Base-by-base conservation (phyloP, 1,140 invertebrate species). In the Cydia fagiglandana region DNA sequence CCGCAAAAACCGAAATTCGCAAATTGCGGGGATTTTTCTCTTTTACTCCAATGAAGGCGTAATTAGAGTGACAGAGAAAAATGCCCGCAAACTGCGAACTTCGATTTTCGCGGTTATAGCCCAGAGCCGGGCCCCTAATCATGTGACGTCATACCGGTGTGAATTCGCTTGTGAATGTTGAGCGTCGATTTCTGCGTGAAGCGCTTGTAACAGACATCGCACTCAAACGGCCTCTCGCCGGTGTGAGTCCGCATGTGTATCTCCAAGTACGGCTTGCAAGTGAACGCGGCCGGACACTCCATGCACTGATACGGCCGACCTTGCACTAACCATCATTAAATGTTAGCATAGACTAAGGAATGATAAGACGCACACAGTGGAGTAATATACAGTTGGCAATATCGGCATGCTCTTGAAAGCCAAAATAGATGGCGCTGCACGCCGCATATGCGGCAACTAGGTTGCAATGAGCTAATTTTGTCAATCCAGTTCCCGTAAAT, bases 121-220 rank as follows among this genome's bases (percentile, higher is more conserved):
- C 53, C 53, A 17, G 15, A 56, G 12, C n/a, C n/a, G 47, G 47
- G 47, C n/a, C n/a, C 53, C n/a, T 17, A 17, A 56, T 56, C 15
- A n/a, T 7, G 53, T 56, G 53, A 24, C 20, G 56, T 61, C 56
- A 83, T 91, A 84, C 96, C 96, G 56, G 96, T 96, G 88, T 97
- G 96, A 75, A 96, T 96, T 76, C 96, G 93, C 90, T 96, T 96
- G 93, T 97, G 96, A 82, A 96, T 96, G 93, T 97, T 95, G 78
- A 96, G 90, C 81, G 95, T 96, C 74, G 95, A 96, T 91, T 96
- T 96, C 87, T 96, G 95, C 34, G 95, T 95, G 90, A 96, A 96
- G 82, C 95, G 91, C 85, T 95, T 96, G 79, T 94, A 93, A 86
- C 95, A 95, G 75, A 94, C 88, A 80, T 95, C 94, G 91, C 96